Conservation (phyloP, 2,797 vertebrate genomes). For the Diplodus puntazzo region DNA sequence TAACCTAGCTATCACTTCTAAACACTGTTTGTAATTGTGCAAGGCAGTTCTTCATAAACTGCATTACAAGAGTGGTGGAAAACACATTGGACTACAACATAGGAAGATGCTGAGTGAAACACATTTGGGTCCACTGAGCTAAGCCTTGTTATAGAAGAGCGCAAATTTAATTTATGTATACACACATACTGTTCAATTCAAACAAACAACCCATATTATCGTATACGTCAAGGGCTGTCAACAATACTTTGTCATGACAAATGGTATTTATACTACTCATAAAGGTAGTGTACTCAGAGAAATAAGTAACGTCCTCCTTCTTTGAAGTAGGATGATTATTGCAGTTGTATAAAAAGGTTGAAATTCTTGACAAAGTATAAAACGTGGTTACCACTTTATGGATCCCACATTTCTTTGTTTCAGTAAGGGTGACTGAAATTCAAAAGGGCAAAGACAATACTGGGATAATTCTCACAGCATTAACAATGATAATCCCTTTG, state of each 20-base stretch:
- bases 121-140: constrained; percentile 31
- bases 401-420: not conserved
- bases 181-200: constrained; percentile 12
- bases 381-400: not conserved
- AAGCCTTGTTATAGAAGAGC: constrained; percentile 15
- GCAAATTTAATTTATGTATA: constrained; percentile 28
- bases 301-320: not conserved
- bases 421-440: not conserved
- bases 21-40: constrained; percentile 76
- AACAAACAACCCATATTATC: constrained; percentile 21
- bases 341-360: not conserved
- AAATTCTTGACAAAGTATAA: not conserved
- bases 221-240: not conserved
- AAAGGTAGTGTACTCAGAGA: not conserved
- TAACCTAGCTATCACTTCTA: constrained; percentile 76
- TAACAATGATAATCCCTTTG: not conserved
- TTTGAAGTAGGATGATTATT: not conserved
- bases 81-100: constrained; percentile 38
- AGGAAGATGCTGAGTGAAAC: constrained; percentile 36
- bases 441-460: not conserved
- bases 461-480: not conserved
- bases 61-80: constrained; percentile 66
- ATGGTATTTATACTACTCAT: not conserved
- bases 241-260: constrained; percentile 24
- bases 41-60: constrained; percentile 67